phyloP scores from a whole-genome alignment of 2,888 invertebrate species.

The Tetranychus piercei region DNA sequence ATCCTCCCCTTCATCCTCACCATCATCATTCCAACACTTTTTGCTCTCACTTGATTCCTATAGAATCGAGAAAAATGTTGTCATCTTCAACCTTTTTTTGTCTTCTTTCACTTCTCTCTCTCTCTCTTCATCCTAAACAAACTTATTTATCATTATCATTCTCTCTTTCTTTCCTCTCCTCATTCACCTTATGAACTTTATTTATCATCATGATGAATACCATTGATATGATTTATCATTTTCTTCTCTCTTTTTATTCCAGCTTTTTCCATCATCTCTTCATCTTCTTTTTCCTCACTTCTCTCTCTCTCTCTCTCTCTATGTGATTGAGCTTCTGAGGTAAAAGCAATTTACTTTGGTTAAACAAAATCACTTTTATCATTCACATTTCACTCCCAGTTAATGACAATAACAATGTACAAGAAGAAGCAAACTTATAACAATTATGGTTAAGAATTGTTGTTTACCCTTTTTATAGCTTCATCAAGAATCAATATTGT shows the following conservation, averaged over 20 bases:
- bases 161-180: background rate
- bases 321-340: background rate
- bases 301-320: background rate
- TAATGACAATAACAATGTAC: no score
- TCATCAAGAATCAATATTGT: no score
- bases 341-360: background rate
- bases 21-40: constrained; percentile 2
- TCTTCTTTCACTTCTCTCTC: constrained; percentile 3
- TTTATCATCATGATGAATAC: constrained; percentile 1
- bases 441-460: no score
- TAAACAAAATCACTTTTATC: background rate
- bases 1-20: background rate
- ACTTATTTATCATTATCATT: background rate
- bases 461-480: no score
- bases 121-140: constrained; percentile 2
- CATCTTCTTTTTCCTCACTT: background rate
- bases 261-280: constrained; percentile 3
- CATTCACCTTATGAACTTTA: background rate
- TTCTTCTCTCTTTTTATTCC: background rate
- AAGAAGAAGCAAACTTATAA: no score
- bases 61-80: background rate
- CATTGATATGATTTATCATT: background rate
- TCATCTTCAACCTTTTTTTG: background rate
- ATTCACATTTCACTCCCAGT: background rate
- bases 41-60: background rate